Evolutionary conservation across 2,113 vertebrate species (phyloP).

Genomic region (Percina caprodes): DNA sequence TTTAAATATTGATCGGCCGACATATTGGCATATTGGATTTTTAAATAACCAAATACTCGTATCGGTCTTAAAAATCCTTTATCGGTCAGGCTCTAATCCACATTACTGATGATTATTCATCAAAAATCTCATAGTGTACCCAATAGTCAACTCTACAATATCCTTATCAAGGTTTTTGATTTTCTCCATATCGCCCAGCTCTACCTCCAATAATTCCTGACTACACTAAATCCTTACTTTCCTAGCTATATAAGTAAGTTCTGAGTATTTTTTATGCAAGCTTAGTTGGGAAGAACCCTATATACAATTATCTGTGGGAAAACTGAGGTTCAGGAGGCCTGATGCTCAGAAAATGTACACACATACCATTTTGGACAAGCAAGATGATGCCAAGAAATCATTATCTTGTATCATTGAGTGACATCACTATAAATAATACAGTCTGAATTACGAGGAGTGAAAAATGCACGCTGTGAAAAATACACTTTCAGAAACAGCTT

Average conservation of each 20-base stretch:
- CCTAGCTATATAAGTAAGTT: too few relatives aligned
- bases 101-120: too few relatives aligned
- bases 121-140: too few relatives aligned
- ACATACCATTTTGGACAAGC: slow-evolving; percentile 1
- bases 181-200: too few relatives aligned
- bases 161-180: too few relatives aligned
- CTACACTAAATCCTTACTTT: not conserved
- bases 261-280: not conserved
- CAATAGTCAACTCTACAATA: too few relatives aligned
- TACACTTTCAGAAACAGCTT: slow-evolving; percentile 8
- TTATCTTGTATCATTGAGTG: not conserved
- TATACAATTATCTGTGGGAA: not conserved
- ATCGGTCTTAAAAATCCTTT: too few relatives aligned
- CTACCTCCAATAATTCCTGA: too few relatives aligned
- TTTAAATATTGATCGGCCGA: too few relatives aligned
- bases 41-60: too few relatives aligned
- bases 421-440: not conserved
- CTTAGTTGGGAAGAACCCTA: not conserved
- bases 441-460: not conserved
- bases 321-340: not conserved
- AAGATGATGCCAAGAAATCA: not conserved
- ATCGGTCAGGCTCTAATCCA: too few relatives aligned
- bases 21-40: too few relatives aligned
- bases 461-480: not conserved
- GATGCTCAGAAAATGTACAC: not conserved